These are phyloP conservation scores for Cryptotermes secundus DNA, from an alignment of 1,140 invertebrate species.

Conservation along the genomic window DNA sequence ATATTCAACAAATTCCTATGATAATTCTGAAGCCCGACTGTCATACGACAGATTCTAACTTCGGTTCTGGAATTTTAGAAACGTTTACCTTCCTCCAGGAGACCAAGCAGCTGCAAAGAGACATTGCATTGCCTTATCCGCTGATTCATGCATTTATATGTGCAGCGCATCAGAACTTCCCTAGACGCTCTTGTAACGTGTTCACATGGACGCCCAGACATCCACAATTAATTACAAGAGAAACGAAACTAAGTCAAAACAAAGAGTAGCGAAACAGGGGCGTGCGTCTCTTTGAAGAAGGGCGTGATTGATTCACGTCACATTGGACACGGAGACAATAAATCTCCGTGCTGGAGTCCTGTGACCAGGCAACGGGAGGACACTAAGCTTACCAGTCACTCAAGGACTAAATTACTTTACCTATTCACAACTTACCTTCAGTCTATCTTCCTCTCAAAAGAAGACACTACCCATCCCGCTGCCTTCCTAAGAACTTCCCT, in stretches of 20 bases:
- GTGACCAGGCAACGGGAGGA: background rate
- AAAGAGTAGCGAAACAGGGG: slow-evolving; percentile 22
- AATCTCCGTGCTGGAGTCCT: slow-evolving; percentile 22
- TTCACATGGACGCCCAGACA: background rate
- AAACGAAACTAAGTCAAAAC: slow-evolving; percentile 25
- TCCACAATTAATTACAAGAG: slow-evolving; percentile 25
- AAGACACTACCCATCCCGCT: background rate
- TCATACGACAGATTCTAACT: no score
- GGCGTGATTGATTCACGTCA: slow-evolving; percentile 33
- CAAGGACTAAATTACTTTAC: background rate
- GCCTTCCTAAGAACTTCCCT: background rate
- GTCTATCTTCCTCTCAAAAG: background rate
- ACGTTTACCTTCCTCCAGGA: no score
- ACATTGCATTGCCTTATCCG: no score
- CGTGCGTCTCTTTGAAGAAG: background rate
- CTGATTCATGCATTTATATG: no score
- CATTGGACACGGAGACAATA: slow-evolving; percentile 31
- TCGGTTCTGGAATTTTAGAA: no score
- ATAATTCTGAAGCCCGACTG: no score
- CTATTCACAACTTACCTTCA: background rate
- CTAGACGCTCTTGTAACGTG: background rate
- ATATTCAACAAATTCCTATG: no score
- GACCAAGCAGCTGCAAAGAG: no score
- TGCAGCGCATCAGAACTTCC: no score
- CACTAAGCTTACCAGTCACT: background rate